phyloP scores from a whole-genome alignment of 1,140 invertebrate species.

The Colletes latitarsis region DNA sequence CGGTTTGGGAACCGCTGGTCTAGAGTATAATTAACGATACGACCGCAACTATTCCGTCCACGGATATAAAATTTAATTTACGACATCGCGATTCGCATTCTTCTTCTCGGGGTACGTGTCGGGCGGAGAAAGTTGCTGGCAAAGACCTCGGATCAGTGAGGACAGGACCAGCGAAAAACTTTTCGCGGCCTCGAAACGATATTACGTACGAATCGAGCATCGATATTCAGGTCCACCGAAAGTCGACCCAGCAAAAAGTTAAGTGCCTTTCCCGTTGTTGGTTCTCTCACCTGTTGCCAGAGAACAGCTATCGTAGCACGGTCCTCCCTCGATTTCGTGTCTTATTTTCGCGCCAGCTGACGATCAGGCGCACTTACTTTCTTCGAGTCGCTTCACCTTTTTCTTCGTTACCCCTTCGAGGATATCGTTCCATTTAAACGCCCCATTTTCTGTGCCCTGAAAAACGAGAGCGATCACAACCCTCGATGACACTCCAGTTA shows the following conservation, averaged over 20 bases:
- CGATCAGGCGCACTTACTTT: conserved; percentile 4
- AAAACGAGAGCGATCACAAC: too few relatives aligned
- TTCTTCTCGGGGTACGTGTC: background rate
- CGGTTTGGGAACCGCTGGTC: too few relatives aligned
- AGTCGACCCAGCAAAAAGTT: conserved; percentile 51
- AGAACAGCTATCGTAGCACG: conserved; percentile 18
- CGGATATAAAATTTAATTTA: background rate
- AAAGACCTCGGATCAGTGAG: background rate
- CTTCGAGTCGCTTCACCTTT: background rate
- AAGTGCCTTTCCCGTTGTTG: conserved; percentile 46
- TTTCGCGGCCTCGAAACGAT: conserved; percentile 10
- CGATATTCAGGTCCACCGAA: conserved; percentile 49
- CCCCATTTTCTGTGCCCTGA: too few relatives aligned
- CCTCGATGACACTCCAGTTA: too few relatives aligned
- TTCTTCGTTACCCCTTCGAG: background rate
- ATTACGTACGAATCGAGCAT: conserved; percentile 41
- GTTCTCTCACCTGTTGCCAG: conserved; percentile 67
- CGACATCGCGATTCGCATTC: background rate
- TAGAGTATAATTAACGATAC: too few relatives aligned
- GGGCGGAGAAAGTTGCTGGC: background rate
- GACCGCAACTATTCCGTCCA: background rate
- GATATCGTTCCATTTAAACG: background rate
- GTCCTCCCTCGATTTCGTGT: conserved; percentile 22
- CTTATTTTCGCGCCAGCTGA: conserved; percentile 34
- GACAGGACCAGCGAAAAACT: background rate